These are phyloP conservation scores for Nephrotoma guestfalica DNA, from an alignment of 2,888 invertebrate genomes.

Conservation along the genomic window DNA sequence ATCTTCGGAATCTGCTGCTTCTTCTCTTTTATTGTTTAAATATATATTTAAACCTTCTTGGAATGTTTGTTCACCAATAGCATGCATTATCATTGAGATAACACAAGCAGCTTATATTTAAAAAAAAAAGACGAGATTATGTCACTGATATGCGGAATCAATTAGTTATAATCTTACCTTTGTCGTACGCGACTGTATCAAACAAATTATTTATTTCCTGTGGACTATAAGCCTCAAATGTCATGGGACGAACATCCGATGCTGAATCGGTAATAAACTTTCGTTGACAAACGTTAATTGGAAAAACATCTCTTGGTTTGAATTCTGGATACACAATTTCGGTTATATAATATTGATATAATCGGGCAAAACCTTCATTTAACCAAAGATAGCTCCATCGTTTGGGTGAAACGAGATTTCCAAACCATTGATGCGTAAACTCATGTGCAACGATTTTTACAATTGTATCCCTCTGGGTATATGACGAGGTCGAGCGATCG, in stretches of 20 bases:
- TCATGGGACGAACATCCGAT: constrained; percentile 64
- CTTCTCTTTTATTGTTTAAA: constrained; percentile 22
- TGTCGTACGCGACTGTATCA: constrained; percentile 75
- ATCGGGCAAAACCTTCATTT: constrained; percentile 23
- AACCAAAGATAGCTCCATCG: too few species aligned
- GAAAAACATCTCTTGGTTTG: constrained; percentile 62
- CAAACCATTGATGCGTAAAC: too few species aligned
- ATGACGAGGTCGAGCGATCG: not conserved
- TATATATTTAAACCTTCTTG: not conserved
- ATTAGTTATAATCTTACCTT: constrained; percentile 38
- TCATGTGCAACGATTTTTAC: not conserved
- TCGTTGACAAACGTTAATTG: constrained; percentile 55
- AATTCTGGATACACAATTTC: constrained; percentile 43
- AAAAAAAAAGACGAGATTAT: not conserved
- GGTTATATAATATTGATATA: constrained; percentile 48
- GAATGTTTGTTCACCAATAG: not conserved
- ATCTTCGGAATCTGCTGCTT: constrained; percentile 25
- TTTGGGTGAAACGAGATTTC: too few species aligned
- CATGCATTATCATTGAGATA: not conserved
- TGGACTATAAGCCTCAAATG: constrained; percentile 66
- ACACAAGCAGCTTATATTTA: constrained; percentile 21
- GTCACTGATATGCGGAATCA: not conserved
- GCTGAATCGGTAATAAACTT: constrained; percentile 59
- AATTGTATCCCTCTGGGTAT: not conserved
- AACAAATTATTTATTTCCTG: constrained; percentile 70